These are phyloP conservation scores for Parambassis ranga DNA, from an alignment of 2,797 vertebrate genomes.

Conservation along the genomic window DNA sequence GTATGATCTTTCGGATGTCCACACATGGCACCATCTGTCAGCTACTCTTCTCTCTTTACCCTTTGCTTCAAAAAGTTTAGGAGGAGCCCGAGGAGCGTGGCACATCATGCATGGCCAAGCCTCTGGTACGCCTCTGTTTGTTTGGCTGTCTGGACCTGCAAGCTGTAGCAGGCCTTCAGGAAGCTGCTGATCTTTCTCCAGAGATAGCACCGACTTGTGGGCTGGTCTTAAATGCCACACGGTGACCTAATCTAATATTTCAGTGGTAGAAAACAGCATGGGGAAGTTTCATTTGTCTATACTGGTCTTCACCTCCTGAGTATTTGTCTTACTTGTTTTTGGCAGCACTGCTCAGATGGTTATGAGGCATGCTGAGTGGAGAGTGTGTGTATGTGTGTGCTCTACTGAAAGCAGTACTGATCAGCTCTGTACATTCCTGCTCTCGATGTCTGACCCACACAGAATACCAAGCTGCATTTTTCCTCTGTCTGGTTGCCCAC, in stretches of 20 bases:
- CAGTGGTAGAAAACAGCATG: not conserved
- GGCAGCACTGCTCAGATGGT: not conserved
- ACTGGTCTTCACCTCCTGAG: not conserved
- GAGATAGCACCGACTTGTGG: constrained; percentile 19
- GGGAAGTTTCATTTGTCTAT: not conserved
- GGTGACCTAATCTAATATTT: constrained; percentile 42
- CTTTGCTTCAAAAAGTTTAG: constrained; percentile 69
- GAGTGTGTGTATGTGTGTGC: constrained; percentile 9
- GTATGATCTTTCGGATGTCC: constrained; percentile 46
- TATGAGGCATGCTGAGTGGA: constrained; percentile 11
- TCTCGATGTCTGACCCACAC: constrained; percentile 47
- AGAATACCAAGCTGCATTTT: constrained; percentile 52
- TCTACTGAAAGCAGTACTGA: constrained; percentile 11
- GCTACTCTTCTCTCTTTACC: constrained; percentile 54
- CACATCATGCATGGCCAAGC: constrained; percentile 46
- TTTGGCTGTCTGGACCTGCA: constrained; percentile 47
- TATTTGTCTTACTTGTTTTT: constrained; percentile 9
- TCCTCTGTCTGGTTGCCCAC: constrained; percentile 42
- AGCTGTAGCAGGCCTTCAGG: constrained; percentile 66
- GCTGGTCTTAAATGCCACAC: constrained; percentile 62
- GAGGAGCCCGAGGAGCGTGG: constrained; percentile 47
- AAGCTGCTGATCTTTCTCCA: constrained; percentile 55
- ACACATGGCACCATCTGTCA: constrained; percentile 48
- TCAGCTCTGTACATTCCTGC: constrained; percentile 45
- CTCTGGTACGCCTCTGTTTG: constrained; percentile 45